Evolutionary conservation across 2,113 vertebrate species (phyloP).

Genomic region (Micromys minutus): DNA sequence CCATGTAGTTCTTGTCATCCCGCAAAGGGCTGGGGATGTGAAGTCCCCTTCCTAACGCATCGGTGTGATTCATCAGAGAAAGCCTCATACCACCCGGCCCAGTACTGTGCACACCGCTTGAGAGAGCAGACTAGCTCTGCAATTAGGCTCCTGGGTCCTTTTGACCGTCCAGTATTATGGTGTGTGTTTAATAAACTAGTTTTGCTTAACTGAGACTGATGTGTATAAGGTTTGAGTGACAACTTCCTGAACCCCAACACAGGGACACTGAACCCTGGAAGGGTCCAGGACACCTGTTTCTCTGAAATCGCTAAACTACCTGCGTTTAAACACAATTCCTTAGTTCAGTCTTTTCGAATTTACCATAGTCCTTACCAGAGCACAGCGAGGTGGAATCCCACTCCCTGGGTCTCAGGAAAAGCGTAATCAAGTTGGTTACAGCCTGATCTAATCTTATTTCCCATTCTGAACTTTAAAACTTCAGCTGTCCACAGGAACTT

Average conservation of each 20-base stretch:
- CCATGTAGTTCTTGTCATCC: conserved; percentile 22
- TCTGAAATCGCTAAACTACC: neutral
- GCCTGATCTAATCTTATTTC: neutral
- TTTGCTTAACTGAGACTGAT: too few relatives aligned
- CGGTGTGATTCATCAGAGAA: neutral
- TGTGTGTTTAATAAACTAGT: too few relatives aligned
- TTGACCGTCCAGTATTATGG: too few relatives aligned
- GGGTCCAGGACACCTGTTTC: neutral
- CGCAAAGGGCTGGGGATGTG: neutral
- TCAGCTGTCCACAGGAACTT: neutral
- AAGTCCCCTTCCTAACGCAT: neutral
- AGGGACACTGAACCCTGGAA: neutral
- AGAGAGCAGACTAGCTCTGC: too few relatives aligned
- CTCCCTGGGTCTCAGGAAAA: neutral
- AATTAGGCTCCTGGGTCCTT: too few relatives aligned
- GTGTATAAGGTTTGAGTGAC: too few relatives aligned
- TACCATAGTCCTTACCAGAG: neutral
- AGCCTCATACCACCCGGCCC: neutral
- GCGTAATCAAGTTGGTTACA: neutral
- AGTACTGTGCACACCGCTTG: neutral
- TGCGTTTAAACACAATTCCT: neutral
- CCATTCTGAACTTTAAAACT: neutral
- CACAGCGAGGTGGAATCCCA: neutral
- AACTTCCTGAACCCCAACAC: neutral
- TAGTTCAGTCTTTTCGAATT: neutral